phyloP scores from a whole-genome alignment of 2,888 invertebrate species.

The Piscicola geometra region DNA sequence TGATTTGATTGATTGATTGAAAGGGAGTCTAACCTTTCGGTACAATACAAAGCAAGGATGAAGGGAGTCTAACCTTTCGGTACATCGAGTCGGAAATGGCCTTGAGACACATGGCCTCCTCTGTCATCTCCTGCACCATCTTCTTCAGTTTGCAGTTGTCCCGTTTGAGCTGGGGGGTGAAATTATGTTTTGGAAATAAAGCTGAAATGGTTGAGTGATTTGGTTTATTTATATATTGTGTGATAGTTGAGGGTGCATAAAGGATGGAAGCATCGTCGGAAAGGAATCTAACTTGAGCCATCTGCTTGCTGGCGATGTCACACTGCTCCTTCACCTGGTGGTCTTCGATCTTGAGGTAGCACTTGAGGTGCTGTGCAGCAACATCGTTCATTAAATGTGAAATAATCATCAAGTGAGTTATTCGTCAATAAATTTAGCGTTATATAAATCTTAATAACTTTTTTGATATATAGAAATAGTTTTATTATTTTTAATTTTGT shows the following conservation, averaged over 20 bases:
- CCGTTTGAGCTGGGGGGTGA: background rate
- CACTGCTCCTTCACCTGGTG: slow-evolving; percentile 26
- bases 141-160: slow-evolving; percentile 17
- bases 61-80: slow-evolving; percentile 18
- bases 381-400: too few species aligned
- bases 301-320: slow-evolving; percentile 16
- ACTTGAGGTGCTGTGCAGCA: slow-evolving; percentile 25
- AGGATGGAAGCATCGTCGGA: too few species aligned
- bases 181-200: too few species aligned
- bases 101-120: slow-evolving; percentile 30
- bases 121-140: slow-evolving; percentile 25
- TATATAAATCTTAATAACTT: background rate
- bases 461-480: background rate
- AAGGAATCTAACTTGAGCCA: slow-evolving; percentile 1
- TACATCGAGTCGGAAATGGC: slow-evolving; percentile 29
- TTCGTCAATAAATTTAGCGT: background rate
- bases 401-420: background rate
- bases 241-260: too few species aligned
- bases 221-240: too few species aligned
- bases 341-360: slow-evolving; percentile 29
- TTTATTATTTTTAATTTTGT: too few species aligned
- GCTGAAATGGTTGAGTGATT: too few species aligned
- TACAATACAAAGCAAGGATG: too few species aligned
- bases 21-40: too few species aligned
- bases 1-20: too few species aligned